phyloP scores from a whole-genome alignment of 2,113 vertebrate genomes.

The Cercopithecus mona region DNA sequence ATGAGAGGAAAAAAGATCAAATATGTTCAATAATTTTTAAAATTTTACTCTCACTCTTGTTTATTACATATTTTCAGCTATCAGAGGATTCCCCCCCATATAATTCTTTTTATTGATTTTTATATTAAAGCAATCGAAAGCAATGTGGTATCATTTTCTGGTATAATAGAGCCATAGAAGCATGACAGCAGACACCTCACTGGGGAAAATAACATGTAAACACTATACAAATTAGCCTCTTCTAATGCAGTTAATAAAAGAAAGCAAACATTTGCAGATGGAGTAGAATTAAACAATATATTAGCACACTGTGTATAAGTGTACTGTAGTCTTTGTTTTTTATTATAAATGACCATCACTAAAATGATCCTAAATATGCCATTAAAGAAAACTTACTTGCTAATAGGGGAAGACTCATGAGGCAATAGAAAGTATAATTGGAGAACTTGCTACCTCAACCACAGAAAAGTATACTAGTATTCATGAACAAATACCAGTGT shows the following conservation, averaged over 20 bases:
- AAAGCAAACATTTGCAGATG: constrained; percentile 58
- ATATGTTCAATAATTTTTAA: constrained; percentile 20
- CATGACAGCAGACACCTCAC: constrained; percentile 65
- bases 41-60: constrained; percentile 38
- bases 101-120: constrained; percentile 68
- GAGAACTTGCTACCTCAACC: constrained; percentile 37
- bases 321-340: constrained; percentile 37
- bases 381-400: constrained; percentile 61
- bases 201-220: constrained; percentile 60
- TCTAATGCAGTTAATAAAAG: constrained; percentile 59
- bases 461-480: constrained; percentile 3
- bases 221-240: constrained; percentile 62
- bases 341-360: constrained; percentile 57
- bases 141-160: constrained; percentile 42
- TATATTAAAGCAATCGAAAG: constrained; percentile 58
- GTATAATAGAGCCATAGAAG: constrained; percentile 63
- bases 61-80: constrained; percentile 53
- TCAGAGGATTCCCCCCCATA: constrained; percentile 32
- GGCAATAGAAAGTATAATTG: constrained; percentile 40
- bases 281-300: constrained; percentile 54
- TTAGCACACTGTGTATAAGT: constrained; percentile 12
- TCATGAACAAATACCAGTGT: neutral
- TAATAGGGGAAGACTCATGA: constrained; percentile 62
- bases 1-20: constrained; percentile 34
- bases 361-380: constrained; percentile 45